phyloP scores from a whole-genome alignment of 1,140 invertebrate genomes.

The Drosophila sp. region DNA sequence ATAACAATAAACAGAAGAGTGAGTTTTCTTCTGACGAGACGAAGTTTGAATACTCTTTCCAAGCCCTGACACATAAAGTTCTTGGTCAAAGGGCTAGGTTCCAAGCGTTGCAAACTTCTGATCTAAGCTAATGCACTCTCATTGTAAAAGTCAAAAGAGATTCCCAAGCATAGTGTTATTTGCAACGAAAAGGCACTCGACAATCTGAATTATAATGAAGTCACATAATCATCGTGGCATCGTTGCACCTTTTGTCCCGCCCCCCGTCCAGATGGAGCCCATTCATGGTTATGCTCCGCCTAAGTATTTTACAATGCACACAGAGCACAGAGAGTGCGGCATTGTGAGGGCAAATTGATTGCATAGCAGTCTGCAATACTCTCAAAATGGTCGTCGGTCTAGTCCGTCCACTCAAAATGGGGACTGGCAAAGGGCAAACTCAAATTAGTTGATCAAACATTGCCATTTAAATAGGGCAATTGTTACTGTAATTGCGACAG shows the following conservation, averaged over 20 bases:
- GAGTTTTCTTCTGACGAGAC: no score
- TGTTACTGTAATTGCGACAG: slow-evolving; percentile 8
- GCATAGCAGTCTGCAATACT: slow-evolving; percentile 3
- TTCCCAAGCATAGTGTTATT: background rate
- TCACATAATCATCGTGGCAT: background rate
- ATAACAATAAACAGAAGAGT: no score
- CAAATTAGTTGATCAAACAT: slow-evolving; percentile 52
- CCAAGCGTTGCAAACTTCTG: no score
- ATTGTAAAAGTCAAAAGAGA: background rate
- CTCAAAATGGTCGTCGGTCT: background rate
- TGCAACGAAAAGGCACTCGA: background rate
- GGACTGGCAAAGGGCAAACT: slow-evolving; percentile 13
- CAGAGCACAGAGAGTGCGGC: background rate
- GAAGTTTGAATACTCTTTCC: no score
- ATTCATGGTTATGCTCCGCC: background rate
- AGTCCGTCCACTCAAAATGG: background rate
- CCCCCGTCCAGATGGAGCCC: no score
- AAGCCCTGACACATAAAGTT: no score
- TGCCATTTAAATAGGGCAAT: slow-evolving; percentile 3
- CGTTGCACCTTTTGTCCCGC: background rate
- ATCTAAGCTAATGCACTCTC: no score
- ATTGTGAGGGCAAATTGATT: slow-evolving; percentile 5
- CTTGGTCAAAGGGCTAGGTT: no score
- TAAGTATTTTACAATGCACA: slow-evolving; percentile 7
- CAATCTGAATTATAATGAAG: slow-evolving; percentile 11